phyloP scores from a whole-genome alignment of 2,888 invertebrate genomes.

The Holacanthella duospinosa region DNA sequence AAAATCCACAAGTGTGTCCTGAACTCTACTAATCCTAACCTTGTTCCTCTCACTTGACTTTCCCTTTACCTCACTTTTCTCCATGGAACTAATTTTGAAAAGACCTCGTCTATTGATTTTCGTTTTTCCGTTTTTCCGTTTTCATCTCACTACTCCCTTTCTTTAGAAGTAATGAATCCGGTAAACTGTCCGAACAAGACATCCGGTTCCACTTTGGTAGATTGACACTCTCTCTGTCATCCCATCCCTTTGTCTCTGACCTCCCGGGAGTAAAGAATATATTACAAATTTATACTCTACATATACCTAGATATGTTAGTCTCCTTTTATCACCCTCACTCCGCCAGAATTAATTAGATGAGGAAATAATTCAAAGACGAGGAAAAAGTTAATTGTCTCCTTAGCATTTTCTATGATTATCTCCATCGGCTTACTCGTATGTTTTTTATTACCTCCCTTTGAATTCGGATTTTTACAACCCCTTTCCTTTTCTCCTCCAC shows the following conservation, averaged over 20 bases:
- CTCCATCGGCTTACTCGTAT: neutral
- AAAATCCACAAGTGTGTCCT: no score
- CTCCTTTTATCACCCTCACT: neutral
- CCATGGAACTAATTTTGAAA: no score
- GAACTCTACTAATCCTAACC: no score
- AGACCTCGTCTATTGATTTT: no score
- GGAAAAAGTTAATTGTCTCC: slow-evolving; percentile 5
- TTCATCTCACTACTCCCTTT: no score
- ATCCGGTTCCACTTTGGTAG: neutral
- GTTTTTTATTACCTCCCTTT: slow-evolving; percentile 1
- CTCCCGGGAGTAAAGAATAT: no score
- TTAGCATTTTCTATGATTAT: neutral
- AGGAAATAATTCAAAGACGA: neutral
- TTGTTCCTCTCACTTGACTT: no score
- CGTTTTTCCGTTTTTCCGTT: no score
- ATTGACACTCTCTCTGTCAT: neutral
- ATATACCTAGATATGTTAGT: no score
- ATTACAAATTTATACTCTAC: no score
- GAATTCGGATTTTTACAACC: slow-evolving; percentile 1
- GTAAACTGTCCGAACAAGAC: slow-evolving; percentile 1
- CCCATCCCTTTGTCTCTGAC: neutral
- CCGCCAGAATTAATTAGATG: neutral
- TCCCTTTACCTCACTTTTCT: no score
- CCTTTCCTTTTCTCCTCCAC: neutral
- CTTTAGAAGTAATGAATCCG: no score